A percentile compares a stretch with the other conserved stretches of the same genome.
These are phyloP conservation scores for Sylvicola fuscatus DNA, from an alignment of 2,888 invertebrate species.

Conservation along the genomic window DNA sequence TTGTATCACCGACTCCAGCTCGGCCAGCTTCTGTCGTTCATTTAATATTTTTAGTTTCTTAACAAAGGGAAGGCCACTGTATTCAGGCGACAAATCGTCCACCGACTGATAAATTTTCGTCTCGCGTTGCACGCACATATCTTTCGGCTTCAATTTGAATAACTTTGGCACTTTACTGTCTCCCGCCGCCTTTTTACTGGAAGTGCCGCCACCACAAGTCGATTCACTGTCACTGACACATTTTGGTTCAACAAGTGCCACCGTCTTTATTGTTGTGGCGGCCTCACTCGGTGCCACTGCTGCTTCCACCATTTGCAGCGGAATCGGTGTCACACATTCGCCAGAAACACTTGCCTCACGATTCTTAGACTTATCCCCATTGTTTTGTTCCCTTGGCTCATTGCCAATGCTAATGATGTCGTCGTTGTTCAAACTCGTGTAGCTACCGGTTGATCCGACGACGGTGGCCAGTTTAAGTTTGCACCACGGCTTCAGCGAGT, in stretches of 20 bases:
- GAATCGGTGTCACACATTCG: too few relatives aligned
- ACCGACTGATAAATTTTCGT: conserved; percentile 60
- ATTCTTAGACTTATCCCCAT: conserved; percentile 21
- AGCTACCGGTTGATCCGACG: conserved; percentile 19
- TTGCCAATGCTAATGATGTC: conserved; percentile 6
- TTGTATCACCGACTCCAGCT: conserved; percentile 55
- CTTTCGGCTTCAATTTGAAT: conserved; percentile 6
- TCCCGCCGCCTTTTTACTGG: background rate
- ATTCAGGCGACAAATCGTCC: conserved; percentile 71
- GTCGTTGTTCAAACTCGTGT: conserved; percentile 19
- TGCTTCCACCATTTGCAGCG: conserved; percentile 9
- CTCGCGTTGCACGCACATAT: conserved; percentile 5
- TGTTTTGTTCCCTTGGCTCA: conserved; percentile 5
- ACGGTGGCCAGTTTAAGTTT: conserved; percentile 51
- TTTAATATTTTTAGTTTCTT: conserved; percentile 76
- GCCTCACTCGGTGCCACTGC: background rate
- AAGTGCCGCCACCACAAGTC: too few relatives aligned
- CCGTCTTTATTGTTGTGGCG: background rate
- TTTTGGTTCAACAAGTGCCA: conserved; percentile 2
- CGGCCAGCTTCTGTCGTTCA: conserved; percentile 68
- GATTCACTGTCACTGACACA: conserved; percentile 9
- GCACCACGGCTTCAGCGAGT: conserved; percentile 41
- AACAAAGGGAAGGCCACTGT: conserved; percentile 67
- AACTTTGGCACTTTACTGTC: conserved; percentile 2
- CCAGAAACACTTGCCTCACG: conserved; percentile 12